Conservation (phyloP, 2,113 vertebrate species). For the Serinus canaria region DNA sequence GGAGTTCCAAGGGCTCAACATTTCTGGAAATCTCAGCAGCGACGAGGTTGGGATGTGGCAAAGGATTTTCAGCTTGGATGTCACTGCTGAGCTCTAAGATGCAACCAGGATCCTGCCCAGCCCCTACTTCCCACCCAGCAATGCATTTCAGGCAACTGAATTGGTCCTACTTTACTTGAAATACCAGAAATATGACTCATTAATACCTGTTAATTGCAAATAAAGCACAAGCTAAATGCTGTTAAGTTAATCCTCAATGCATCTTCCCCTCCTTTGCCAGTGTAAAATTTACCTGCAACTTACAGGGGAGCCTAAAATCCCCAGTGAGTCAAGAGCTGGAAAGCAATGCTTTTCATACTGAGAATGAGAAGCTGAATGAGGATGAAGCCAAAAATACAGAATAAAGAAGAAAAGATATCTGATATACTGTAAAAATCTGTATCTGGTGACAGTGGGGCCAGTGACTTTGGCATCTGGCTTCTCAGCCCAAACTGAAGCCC, state of each 20-base stretch:
- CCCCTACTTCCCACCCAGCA: neutral
- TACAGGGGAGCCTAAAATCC: neutral
- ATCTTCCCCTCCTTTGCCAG: neutral
- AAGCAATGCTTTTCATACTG: neutral
- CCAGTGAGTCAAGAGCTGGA: neutral
- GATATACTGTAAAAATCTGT: neutral
- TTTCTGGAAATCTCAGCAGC: neutral
- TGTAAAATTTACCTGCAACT: neutral
- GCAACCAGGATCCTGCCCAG: neutral
- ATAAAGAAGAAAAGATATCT: neutral
- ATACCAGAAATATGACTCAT: neutral
- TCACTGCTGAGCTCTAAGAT: neutral
- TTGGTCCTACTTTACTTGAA: neutral
- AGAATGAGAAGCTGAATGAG: neutral
- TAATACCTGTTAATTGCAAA: neutral
- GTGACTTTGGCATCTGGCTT: neutral
- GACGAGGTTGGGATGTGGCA: rapidly evolving
- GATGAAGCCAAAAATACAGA: neutral
- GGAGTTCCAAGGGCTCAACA: neutral
- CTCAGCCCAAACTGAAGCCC: neutral
- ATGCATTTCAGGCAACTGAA: neutral
- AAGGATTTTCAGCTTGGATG: neutral
- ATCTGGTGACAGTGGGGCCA: neutral
- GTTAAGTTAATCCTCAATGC: neutral
- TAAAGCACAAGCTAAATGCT: neutral